Evolutionary conservation across 2,888 invertebrate genomes (phyloP), one percentile per base, ranked within the genome.

Genomic region (Laothoe populi): DNA sequence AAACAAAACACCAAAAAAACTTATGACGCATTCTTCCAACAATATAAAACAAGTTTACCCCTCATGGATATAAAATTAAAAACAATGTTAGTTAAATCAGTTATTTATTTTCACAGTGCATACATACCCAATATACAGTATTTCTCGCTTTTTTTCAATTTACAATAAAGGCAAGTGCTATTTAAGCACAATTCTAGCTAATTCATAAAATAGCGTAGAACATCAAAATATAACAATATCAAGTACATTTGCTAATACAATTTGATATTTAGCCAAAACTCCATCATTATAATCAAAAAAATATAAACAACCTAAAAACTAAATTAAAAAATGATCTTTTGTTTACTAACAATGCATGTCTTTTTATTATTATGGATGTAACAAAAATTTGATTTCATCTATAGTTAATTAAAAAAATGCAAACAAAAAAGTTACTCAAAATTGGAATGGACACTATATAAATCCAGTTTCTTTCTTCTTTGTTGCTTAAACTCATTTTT

Each of bases 21-120:
- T 7, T n/a, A 35, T 53, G 53, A 53, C 53, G 53, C 35, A 31
- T 53, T 53, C 11, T 19, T 53, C 31, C 31, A 11, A 53, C 53
- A 11, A 21, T 35, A 31, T 26, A 19, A 35, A 35, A 31, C 16
- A n/a, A 53, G 19, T 53, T 19, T 21, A 23, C 0, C n/a, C n/a
- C 23, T 46, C n/a, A 26, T 24, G 24, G 24, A 64, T 59, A 63
- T 58, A 24, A 59, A 45, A 44, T 53, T 10, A 53, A 53, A 53
- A 53, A 53, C 53, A 53, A 35, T 21, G 16, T 31, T 53, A 31
- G 53, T 53, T 53, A 19, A 44, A 35, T 53, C 31, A 53, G 31
- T 19, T 53, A 16, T 49, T 53, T 53, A 53, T 53, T 53, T 19
- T 35, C 7, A 19, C 19, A 19, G 44, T 44, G 44, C 31, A 5